These are phyloP conservation scores for Diachrysia chrysitis DNA, from an alignment of 2,888 invertebrate genomes.

Conservation along the genomic window DNA sequence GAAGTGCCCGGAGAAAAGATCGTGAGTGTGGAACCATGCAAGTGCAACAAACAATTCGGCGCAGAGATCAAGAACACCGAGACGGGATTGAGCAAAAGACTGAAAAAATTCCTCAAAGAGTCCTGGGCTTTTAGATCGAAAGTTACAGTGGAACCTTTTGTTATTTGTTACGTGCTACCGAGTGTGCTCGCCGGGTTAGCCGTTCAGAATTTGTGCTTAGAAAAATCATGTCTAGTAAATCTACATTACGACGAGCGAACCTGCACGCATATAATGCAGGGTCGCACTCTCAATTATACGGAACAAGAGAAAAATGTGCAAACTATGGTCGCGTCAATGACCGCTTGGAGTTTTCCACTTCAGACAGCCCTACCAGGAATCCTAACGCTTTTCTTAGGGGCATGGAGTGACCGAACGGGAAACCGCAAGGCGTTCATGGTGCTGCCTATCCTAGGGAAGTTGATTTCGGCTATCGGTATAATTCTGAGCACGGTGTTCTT, in stretches of 20 bases:
- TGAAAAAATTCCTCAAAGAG: constrained; percentile 80
- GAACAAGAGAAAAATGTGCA: constrained; percentile 85
- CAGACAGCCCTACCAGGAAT: constrained; percentile 89
- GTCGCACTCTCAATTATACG: constrained; percentile 78
- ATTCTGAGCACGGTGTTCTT: constrained; percentile 90
- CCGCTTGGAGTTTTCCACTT: constrained; percentile 89
- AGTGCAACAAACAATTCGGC: constrained; percentile 75
- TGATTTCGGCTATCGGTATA: constrained; percentile 87
- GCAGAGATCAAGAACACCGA: constrained; percentile 76
- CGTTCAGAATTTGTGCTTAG: constrained; percentile 88
- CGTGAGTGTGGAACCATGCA: constrained; percentile 80
- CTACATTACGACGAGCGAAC: constrained; percentile 86
- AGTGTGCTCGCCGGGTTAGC: constrained; percentile 91
- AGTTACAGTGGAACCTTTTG: constrained; percentile 91
- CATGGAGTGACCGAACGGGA: constrained; percentile 91
- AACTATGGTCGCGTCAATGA: constrained; percentile 88
- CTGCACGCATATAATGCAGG: constrained; percentile 86
- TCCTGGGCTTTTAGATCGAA: constrained; percentile 82
- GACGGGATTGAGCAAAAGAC: constrained; percentile 75
- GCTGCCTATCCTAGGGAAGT: constrained; percentile 89
- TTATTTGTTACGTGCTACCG: constrained; percentile 91
- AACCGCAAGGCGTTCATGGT: constrained; percentile 90
- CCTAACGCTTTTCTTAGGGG: constrained; percentile 89
- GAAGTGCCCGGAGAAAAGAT: constrained; percentile 85
- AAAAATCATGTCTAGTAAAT: constrained; percentile 90